Conservation (phyloP, 1,140 invertebrate genomes). For the Thaumatotibia leucotreta region DNA sequence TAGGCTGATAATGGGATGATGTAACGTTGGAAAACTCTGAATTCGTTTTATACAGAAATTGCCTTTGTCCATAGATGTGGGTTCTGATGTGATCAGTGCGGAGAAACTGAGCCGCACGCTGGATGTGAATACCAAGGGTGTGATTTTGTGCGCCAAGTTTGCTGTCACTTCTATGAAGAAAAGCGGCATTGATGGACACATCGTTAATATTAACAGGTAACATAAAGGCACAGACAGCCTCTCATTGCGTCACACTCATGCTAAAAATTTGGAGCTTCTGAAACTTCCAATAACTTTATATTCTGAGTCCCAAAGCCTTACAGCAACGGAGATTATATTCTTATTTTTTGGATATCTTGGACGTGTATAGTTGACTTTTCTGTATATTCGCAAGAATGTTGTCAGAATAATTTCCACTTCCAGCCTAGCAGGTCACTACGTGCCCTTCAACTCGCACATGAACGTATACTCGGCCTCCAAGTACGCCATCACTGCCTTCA, state of each 20-base stretch:
- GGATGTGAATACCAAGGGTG: constrained; percentile 81
- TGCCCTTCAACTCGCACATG: constrained; percentile 34
- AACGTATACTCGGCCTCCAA: constrained; percentile 80
- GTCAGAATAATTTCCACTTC: constrained; percentile 7
- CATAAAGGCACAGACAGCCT: too few species aligned
- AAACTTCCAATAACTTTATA: too few species aligned
- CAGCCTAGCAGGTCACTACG: constrained; percentile 54
- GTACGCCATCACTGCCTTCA: constrained; percentile 80
- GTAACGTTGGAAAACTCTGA: too few species aligned
- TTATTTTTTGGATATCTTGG: too few species aligned
- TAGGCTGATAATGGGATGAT: too few species aligned
- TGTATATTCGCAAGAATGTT: too few species aligned
- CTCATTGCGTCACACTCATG: too few species aligned
- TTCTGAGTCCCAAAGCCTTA: too few species aligned
- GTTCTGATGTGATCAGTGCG: constrained; percentile 45
- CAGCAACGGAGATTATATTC: too few species aligned
- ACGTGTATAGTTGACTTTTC: too few species aligned
- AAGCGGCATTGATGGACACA: constrained; percentile 79
- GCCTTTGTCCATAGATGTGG: neutral
- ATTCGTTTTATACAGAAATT: neutral
- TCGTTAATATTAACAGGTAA: constrained; percentile 81
- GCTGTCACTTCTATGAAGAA: constrained; percentile 80
- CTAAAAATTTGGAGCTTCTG: too few species aligned
- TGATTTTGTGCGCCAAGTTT: constrained; percentile 79
- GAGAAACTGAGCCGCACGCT: constrained; percentile 64